Percentiles rank a stretch among this genome's conserved stretches.
Evolutionary conservation across 2,888 invertebrate genomes (phyloP).

Genomic region (Lymantria monacha): DNA sequence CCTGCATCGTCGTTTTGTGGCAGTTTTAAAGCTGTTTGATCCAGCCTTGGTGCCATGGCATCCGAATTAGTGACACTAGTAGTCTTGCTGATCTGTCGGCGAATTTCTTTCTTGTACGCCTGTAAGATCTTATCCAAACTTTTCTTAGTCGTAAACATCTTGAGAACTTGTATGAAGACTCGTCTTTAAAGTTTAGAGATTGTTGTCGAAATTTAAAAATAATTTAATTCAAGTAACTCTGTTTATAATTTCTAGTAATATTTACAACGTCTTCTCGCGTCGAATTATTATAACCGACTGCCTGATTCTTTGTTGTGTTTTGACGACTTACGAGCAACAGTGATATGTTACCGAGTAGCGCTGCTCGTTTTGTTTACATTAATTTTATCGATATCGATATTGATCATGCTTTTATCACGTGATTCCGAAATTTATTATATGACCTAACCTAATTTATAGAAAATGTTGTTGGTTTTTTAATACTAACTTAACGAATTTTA

Average conservation of each 20-base stretch:
- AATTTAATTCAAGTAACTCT: slow-evolving; percentile 39
- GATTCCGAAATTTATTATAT: not conserved
- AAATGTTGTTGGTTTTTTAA: too few relatives aligned
- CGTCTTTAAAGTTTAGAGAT: slow-evolving; percentile 9
- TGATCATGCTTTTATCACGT: slow-evolving; percentile 20
- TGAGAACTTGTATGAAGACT: slow-evolving; percentile 19
- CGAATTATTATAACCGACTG: slow-evolving; percentile 65
- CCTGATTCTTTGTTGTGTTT: slow-evolving; percentile 80
- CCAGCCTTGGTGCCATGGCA: slow-evolving; percentile 77
- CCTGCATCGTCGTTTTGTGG: slow-evolving; percentile 62
- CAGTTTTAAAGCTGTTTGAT: slow-evolving; percentile 56
- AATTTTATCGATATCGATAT: slow-evolving; percentile 61
- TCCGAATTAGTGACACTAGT: slow-evolving; percentile 83
- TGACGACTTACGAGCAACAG: slow-evolving; percentile 64
- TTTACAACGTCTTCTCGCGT: slow-evolving; percentile 49
- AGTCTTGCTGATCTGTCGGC: slow-evolving; percentile 83
- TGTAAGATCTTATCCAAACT: slow-evolving; percentile 65
- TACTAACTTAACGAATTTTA: too few relatives aligned
- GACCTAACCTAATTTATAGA: too few relatives aligned
- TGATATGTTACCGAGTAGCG: slow-evolving; percentile 45
- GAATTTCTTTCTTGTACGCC: slow-evolving; percentile 69
- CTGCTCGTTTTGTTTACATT: slow-evolving; percentile 69
- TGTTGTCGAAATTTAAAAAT: slow-evolving; percentile 11
- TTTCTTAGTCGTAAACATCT: slow-evolving; percentile 70
- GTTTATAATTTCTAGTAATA: slow-evolving; percentile 18